Conservation (phyloP, 2,888 invertebrate genomes). For the Lumbricus terrestris region DNA sequence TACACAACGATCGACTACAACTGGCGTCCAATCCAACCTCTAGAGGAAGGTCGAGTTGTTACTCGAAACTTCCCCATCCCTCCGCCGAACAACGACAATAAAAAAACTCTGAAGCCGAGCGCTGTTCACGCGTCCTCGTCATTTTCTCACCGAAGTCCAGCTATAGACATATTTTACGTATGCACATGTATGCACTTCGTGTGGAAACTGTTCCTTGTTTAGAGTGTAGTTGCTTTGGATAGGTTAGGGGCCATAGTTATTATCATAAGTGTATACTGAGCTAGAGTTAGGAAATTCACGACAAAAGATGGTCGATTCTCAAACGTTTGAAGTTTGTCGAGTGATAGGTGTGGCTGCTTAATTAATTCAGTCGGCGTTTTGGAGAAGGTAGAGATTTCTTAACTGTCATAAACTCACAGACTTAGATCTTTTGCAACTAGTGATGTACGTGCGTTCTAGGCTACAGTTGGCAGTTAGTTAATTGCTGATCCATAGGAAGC, state of each 20-base stretch:
- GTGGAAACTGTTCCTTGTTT: neutral
- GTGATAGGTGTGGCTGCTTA: neutral
- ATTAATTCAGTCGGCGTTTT: neutral
- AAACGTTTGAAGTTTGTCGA: neutral
- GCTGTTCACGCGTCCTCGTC: neutral
- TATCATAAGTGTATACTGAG: neutral
- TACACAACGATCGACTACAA: neutral
- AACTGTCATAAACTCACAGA: neutral
- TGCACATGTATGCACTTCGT: neutral
- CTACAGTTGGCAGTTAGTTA: neutral
- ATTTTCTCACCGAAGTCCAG: neutral
- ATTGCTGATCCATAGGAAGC: too few species aligned
- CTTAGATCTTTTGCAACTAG: neutral
- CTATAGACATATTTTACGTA: neutral
- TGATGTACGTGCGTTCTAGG: neutral
- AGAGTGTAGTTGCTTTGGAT: neutral
- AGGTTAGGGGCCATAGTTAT: neutral
- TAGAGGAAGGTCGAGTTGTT: neutral
- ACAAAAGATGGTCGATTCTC: neutral
- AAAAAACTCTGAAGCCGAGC: neutral
- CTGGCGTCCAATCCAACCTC: conserved; percentile 16
- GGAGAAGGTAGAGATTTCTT: neutral
- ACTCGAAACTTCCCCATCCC: neutral
- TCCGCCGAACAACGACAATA: neutral
- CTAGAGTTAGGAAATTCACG: neutral